Percentiles rank a stretch among this genome's conserved stretches.
These are phyloP conservation scores for Cygnus atratus DNA, from an alignment of 2,113 vertebrate species.

Conservation along the genomic window DNA sequence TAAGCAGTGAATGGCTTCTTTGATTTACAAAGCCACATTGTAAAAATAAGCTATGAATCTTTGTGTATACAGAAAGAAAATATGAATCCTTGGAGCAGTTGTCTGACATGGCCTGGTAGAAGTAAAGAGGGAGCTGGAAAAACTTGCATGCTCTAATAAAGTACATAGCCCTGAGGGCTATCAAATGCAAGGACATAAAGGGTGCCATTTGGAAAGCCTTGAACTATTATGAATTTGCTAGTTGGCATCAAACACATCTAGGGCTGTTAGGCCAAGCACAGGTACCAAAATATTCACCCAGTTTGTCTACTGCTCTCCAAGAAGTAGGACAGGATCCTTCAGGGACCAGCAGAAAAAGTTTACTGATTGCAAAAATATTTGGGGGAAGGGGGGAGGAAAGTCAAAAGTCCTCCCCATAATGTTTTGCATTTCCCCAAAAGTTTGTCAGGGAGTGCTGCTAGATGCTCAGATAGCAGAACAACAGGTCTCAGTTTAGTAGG, in stretches of 20 bases:
- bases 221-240: not conserved
- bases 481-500: not conserved
- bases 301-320: not conserved
- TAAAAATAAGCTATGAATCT: not conserved
- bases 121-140: not conserved
- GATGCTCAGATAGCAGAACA: not conserved
- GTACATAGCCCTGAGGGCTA: not conserved
- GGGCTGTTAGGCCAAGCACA: not conserved
- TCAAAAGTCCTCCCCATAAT: not conserved
- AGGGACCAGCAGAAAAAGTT: not conserved
- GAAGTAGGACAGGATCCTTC: not conserved
- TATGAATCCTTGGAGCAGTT: not conserved
- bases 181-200: not conserved
- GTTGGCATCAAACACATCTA: not conserved
- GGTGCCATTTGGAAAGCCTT: not conserved
- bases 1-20: not conserved
- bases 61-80: not conserved
- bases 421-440: not conserved
- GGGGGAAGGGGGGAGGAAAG: not conserved
- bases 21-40: not conserved
- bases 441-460: not conserved
- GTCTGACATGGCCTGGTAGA: not conserved
- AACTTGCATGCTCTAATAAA: not conserved
- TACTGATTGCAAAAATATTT: not conserved
- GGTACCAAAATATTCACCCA: not conserved